Conservation (phyloP, 2,113 vertebrate species). For the Tapirus terrestris region DNA sequence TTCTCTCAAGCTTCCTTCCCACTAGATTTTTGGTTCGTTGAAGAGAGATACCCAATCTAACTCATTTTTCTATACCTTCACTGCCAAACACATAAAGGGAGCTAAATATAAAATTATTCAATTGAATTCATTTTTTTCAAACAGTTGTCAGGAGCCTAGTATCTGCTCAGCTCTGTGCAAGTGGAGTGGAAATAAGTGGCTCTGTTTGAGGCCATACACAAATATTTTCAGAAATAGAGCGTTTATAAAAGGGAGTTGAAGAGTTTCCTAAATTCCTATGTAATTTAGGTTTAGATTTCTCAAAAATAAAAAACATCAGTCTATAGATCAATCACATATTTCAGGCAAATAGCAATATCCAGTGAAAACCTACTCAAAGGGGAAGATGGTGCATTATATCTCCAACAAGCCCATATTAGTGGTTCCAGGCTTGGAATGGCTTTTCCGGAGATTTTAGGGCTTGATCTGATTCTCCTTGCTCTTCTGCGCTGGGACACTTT, state of each 20-base stretch:
- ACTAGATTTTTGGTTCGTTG: background rate
- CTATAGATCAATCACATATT: background rate
- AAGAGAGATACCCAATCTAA: background rate
- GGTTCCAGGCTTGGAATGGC: background rate
- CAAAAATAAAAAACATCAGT: background rate
- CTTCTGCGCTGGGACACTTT: background rate
- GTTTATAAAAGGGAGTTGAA: background rate
- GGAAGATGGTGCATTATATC: fast-evolving
- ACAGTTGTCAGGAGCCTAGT: background rate
- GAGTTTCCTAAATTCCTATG: background rate
- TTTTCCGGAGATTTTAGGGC: background rate
- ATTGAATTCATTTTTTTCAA: slow-evolving; percentile 1
- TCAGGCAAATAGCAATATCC: background rate
- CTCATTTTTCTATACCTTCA: background rate
- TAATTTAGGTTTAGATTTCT: background rate
- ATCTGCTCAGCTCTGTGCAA: background rate
- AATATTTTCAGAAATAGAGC: background rate
- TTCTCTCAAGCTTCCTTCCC: background rate
- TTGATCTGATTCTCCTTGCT: background rate
- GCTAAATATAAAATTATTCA: background rate
- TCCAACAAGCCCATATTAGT: background rate
- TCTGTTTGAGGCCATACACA: background rate
- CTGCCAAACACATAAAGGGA: background rate
- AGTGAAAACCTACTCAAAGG: background rate
- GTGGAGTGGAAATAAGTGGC: background rate